Base-by-base conservation (phyloP, 2,888 invertebrate genomes). In the Drepana falcataria region DNA sequence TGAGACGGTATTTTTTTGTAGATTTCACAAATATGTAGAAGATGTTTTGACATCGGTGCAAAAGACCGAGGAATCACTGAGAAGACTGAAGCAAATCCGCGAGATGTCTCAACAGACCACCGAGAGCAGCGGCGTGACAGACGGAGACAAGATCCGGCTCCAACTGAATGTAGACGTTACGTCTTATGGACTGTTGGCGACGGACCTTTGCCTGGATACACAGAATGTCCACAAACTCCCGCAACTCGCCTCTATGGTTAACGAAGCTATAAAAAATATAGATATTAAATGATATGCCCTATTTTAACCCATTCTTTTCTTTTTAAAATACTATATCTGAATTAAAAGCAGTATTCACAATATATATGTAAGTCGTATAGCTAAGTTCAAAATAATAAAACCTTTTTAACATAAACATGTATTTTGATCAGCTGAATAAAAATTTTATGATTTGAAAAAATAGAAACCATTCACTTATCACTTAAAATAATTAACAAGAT, bases 31-130 rank as follows among this genome's bases (percentile, higher is more conserved):
- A 67, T 93, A 95, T 58, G 96, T 98, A 21, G 93, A 94, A 70
- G 97, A 98, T 83, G 97, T 99, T 2, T 87, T 99, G 60, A 96
- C 95, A 49, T 98, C 98, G 1, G 98, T 99, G 6, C 96, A 96
- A 80, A 97, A 96, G 88, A 99, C 98, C 66, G 98, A 99, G 79
- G 98, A 98, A 78, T 98, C 98, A 55, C 87, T 99, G 63, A 94
- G 96, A 75, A 93, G 98, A 68, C 91, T 99, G 76, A 98, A 98
- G 85, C 95, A 95, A 83, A 95, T 95, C 34, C 93, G 96, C 60
- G 95, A 95, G 74, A 74, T 78, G 51, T 73, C 81, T 57, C 79
- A 78, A 37, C 85, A 82, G 79, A 84, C 83, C 55, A 87, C 79
- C 56, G 94, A 93, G 59, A 87, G 78, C 61, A 92, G 91, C 49